phyloP scores from a whole-genome alignment of 2,797 vertebrate genomes.

The Acropternis orthonyx region DNA sequence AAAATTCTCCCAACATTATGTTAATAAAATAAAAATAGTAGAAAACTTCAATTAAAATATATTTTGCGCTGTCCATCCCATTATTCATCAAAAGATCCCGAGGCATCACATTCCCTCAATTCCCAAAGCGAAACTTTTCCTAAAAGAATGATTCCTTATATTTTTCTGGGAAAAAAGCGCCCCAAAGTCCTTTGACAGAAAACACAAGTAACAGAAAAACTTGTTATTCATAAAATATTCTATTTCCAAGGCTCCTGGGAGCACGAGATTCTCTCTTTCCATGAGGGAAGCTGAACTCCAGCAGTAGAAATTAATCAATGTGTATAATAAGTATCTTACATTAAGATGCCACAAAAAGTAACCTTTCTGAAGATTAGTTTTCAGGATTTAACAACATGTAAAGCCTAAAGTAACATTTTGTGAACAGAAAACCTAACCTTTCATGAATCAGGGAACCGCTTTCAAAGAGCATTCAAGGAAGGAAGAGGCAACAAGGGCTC shows the following conservation, averaged over 20 bases:
- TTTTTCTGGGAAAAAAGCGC: neutral
- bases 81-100: neutral
- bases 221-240: neutral
- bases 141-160: neutral
- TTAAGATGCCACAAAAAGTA: neutral
- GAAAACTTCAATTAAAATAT: too few species aligned
- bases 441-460: neutral
- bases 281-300: neutral
- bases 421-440: neutral
- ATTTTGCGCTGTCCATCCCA: too few species aligned
- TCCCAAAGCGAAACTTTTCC: neutral
- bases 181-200: neutral
- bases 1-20: neutral
- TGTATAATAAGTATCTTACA: neutral
- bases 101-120: neutral
- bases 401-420: neutral
- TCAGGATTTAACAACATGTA: neutral
- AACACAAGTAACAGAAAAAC: neutral
- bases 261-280: neutral
- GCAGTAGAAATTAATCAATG: neutral
- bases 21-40: too few species aligned
- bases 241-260: neutral
- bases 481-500: neutral
- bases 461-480: neutral
- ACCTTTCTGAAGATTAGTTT: neutral